Evolutionary conservation across 2,113 vertebrate species (phyloP).

Genomic region (Rhinolophus ferrumequinum): DNA sequence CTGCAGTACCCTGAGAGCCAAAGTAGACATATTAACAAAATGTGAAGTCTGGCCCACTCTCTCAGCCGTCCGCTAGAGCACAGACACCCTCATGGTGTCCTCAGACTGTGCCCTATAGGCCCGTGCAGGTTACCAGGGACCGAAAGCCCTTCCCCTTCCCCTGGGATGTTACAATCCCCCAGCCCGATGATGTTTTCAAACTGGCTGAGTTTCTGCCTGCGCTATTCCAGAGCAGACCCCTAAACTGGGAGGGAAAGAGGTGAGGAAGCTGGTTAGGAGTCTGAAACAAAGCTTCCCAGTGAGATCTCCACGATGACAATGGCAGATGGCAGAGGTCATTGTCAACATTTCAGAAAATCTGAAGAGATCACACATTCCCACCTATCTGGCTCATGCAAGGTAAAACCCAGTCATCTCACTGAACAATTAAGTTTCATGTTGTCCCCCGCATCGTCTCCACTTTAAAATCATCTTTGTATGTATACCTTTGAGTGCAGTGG

Average conservation of each 20-base stretch:
- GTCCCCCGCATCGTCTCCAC: background rate
- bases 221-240: background rate
- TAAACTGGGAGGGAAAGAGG: background rate
- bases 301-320: accelerated
- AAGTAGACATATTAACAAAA: background rate
- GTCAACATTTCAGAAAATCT: background rate
- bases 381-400: background rate
- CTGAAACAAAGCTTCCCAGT: background rate
- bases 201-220: background rate
- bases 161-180: background rate
- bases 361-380: background rate
- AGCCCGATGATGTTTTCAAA: background rate
- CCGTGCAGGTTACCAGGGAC: accelerated
- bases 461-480: background rate
- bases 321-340: background rate
- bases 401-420: background rate
- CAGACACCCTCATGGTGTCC: background rate
- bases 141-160: background rate
- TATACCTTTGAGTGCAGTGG: background rate
- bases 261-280: background rate
- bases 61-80: background rate
- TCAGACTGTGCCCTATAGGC: background rate
- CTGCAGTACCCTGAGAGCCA: background rate
- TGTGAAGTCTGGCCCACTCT: background rate
- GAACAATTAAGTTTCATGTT: background rate